Evolutionary conservation across 2,113 vertebrate genomes (phyloP), one percentile per base, ranked within the genome.

Genomic region (Sakesphorus luctuosus): DNA sequence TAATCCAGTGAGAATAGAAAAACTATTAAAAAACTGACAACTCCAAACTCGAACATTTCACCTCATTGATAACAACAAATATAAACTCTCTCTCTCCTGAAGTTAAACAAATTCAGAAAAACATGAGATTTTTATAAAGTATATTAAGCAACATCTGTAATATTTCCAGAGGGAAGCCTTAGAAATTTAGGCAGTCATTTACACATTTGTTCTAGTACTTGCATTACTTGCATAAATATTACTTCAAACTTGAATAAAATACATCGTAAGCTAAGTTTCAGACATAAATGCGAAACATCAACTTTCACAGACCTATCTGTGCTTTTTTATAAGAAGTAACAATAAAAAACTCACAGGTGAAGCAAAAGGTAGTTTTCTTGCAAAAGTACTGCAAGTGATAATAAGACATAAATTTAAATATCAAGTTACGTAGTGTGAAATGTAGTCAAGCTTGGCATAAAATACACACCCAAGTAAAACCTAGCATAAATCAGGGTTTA

Each of bases 101-200:
- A 68, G 61, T 81, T 59, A 94, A 97, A 95, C 59, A 93, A 92
- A 66, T 38, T 91, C 81, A 86, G 61, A 96, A 96, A 88, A 67
- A 85, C 49, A 50, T 18, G 23, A 35, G 52, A 84, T 89, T 80
- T 87, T 47, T 74, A 91, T 59, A 88, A 69, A 94, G n/a, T 17
- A 35, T 17, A 25, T 71, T 80, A 92, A 91, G 68, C 43, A 90
- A 83, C 40, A 89, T 38, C 59, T 82, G 66, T 50, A 80, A 40
- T 46, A 79, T 72, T 76, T 88, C 26, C 56, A 94, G 23, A 14
- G 24, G 77, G 74, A 96, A 95, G 61, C 81, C 47, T 92, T 68
- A 88, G 74, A 97, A 91, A 63, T 76, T 74, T 46, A 90, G 50
- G 69, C n/a, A 96, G 78, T 18, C 43, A 61, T 82, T 96, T 89